Evolutionary conservation across 1,140 invertebrate species (phyloP).

Genomic region (Drosophila willistoni): DNA sequence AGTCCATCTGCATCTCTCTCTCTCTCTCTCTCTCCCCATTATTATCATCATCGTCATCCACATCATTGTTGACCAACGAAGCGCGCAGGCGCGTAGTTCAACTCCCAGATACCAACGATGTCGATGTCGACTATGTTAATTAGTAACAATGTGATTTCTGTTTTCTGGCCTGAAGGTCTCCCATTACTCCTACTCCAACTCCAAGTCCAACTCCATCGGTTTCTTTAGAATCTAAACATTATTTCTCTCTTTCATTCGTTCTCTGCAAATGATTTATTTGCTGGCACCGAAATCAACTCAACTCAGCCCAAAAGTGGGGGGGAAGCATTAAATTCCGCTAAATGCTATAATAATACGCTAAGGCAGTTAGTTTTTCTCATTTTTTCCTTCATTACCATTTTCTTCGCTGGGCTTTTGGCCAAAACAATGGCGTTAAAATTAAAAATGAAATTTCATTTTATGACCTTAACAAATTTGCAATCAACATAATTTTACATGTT

Average conservation of each 20-base stretch:
- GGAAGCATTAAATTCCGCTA: conserved; percentile 75
- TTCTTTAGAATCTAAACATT: not conserved
- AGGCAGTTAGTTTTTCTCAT: conserved; percentile 28
- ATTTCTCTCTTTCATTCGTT: conserved; percentile 18
- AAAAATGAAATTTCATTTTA: conserved; percentile 78
- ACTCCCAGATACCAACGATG: conserved; percentile 35
- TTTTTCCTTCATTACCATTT: conserved; percentile 24
- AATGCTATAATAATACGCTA: conserved; percentile 77
- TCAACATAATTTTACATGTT: conserved; percentile 76
- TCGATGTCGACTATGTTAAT: conserved; percentile 74
- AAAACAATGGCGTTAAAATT: conserved; percentile 80
- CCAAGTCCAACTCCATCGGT: conserved; percentile 21
- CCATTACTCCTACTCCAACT: conserved; percentile 21
- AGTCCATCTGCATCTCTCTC: not conserved
- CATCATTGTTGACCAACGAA: conserved; percentile 66
- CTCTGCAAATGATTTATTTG: conserved; percentile 71
- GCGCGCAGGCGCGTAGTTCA: conserved; percentile 72
- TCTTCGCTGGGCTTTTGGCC: not conserved
- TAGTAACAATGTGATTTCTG: conserved; percentile 78
- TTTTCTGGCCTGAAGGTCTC: conserved; percentile 55
- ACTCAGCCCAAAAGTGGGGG: conserved; percentile 51
- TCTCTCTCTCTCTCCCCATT: conserved; percentile 6
- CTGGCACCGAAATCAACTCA: conserved; percentile 51
- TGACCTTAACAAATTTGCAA: conserved; percentile 82
- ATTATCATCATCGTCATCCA: conserved; percentile 28